phyloP scores from a whole-genome alignment of 2,113 vertebrate genomes.

The Mustelus asterias region DNA sequence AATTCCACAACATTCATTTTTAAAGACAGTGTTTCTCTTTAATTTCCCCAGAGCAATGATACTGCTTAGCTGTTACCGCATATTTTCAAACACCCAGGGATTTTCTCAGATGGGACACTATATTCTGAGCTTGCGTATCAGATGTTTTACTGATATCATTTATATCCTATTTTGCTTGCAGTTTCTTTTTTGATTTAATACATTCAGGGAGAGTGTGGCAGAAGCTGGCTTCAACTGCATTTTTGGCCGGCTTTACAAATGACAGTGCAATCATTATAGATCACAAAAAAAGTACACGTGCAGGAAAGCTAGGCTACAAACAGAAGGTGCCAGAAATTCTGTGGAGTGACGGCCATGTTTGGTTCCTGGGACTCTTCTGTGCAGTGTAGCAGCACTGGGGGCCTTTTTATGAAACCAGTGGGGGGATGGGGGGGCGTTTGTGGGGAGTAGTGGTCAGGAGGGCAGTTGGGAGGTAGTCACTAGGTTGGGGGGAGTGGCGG shows the following conservation, averaged over 20 bases:
- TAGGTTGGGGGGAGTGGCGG: too few species aligned
- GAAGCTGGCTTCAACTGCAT: neutral
- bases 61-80: neutral
- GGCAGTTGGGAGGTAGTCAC: too few species aligned
- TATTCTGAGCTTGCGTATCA: neutral
- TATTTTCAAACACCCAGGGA: neutral
- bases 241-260: neutral
- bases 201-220: neutral
- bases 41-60: constrained; percentile 21
- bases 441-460: too few species aligned
- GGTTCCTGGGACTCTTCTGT: too few species aligned
- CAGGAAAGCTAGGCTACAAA: neutral
- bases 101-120: neutral
- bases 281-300: neutral
- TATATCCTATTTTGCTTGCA: neutral
- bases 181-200: neutral
- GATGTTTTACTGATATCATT: neutral
- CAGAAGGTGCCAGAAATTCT: neutral
- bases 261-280: neutral
- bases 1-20: constrained; percentile 22
- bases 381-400: too few species aligned
- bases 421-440: too few species aligned
- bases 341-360: too few species aligned
- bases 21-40: neutral
- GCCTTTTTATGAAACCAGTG: too few species aligned